A percentile compares a stretch with the other conserved stretches of the same genome.
phyloP scores from a whole-genome alignment of 2,888 invertebrate genomes.

The Listrodromus nycthemerus region DNA sequence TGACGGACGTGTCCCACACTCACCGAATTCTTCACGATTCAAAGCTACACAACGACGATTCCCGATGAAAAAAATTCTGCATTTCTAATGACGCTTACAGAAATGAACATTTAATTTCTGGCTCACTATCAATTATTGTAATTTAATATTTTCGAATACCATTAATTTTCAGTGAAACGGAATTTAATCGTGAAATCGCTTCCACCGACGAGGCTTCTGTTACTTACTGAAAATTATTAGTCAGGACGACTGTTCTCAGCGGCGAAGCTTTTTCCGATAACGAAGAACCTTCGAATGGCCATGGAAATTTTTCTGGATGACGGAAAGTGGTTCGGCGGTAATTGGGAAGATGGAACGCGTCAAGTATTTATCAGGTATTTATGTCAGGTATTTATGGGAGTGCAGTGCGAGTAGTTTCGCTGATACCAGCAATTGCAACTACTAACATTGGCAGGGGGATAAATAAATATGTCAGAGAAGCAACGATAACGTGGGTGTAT shows the following conservation, averaged over 20 bases:
- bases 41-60: too few relatives aligned
- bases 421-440: slow-evolving; percentile 38
- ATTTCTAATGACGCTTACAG: background rate
- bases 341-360: background rate
- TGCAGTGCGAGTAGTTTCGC: slow-evolving; percentile 1
- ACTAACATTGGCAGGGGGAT: slow-evolving; percentile 44
- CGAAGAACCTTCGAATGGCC: background rate
- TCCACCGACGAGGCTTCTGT: too few relatives aligned
- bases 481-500: slow-evolving; percentile 45
- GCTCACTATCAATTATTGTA: too few relatives aligned
- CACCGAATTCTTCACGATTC: background rate
- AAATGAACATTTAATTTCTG: too few relatives aligned
- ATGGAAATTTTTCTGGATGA: background rate
- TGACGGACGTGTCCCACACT: background rate
- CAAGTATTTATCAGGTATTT: too few relatives aligned
- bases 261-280: background rate
- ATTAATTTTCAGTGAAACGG: too few relatives aligned
- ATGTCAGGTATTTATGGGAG: background rate
- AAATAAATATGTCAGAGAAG: slow-evolving; percentile 36
- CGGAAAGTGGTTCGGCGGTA: background rate
- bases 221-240: too few relatives aligned
- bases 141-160: too few relatives aligned
- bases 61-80: too few relatives aligned
- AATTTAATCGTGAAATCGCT: too few relatives aligned
- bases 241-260: too few relatives aligned